These are phyloP conservation scores for Caenorhabditis imperialis DNA, from an alignment of 2,888 invertebrate species.

Conservation along the genomic window DNA sequence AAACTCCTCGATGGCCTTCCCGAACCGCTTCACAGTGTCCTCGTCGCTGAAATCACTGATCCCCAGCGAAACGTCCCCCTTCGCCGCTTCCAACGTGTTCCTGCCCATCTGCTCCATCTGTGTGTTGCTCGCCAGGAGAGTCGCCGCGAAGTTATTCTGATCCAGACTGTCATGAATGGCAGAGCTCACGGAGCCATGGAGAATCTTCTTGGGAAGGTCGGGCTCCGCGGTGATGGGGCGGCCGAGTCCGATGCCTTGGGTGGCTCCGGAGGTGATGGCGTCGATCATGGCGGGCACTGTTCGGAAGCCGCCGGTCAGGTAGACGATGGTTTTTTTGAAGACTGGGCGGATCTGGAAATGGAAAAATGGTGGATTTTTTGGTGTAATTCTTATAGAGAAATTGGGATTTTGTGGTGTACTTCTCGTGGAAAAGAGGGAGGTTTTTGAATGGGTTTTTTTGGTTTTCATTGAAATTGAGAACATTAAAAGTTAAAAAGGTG, in stretches of 20 bases:
- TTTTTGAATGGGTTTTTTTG: no score
- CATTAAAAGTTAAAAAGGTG: no score
- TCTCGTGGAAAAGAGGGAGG: no score
- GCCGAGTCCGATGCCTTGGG: conserved; percentile 60
- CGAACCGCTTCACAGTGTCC: conserved; percentile 30
- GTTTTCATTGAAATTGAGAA: no score
- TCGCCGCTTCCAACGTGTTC: conserved; percentile 27
- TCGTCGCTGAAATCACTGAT: conserved; percentile 54
- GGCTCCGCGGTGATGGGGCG: conserved; percentile 65
- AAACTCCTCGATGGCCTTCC: conserved; percentile 22
- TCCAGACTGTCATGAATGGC: conserved; percentile 50
- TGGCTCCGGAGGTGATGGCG: conserved; percentile 45
- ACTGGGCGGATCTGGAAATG: conserved; percentile 57
- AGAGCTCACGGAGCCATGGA: conserved; percentile 29
- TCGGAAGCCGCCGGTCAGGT: conserved; percentile 64
- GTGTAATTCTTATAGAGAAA: no score
- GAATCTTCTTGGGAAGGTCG: conserved; percentile 61
- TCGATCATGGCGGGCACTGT: conserved; percentile 58
- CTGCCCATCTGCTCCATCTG: conserved; percentile 64
- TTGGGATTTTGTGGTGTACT: no score
- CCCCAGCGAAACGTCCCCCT: conserved; percentile 15
- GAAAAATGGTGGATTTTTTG: no score
- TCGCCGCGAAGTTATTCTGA: conserved; percentile 58
- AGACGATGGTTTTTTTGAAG: conserved; percentile 47
- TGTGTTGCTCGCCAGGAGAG: conserved; percentile 50